Evolutionary conservation across 64 coral and sea anemone genomes (phyloP).

Genomic region (Actinia tenebrosa): DNA sequence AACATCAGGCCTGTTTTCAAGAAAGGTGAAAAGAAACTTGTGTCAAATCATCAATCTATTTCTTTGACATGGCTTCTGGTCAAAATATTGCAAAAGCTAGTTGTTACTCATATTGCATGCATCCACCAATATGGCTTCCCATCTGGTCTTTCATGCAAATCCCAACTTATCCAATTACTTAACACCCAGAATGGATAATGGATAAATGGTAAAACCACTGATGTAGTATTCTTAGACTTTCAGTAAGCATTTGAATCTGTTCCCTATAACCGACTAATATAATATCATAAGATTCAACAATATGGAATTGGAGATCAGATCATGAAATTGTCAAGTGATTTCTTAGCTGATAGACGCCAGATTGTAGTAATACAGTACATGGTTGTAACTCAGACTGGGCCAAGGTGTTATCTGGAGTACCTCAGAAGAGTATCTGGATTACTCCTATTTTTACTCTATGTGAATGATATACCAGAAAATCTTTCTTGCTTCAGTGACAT

Average conservation of each 20-base stretch:
- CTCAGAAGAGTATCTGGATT: background rate
- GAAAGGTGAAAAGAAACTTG: conserved; percentile 24
- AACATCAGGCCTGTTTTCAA: conserved; percentile 32
- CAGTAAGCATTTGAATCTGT: conserved; percentile 10
- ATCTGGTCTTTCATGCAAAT: background rate
- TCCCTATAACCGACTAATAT: background rate
- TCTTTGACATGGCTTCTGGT: conserved; percentile 11
- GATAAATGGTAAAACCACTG: conserved; percentile 12
- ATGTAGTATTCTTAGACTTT: conserved; percentile 7
- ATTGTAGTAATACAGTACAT: background rate
- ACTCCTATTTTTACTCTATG: background rate
- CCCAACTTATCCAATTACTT: background rate
- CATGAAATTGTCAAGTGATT: background rate
- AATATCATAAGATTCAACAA: background rate
- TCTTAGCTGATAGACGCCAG: background rate
- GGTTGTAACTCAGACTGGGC: background rate
- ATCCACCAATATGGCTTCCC: conserved; percentile 32
- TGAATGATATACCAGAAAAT: background rate
- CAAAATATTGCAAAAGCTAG: conserved; percentile 7
- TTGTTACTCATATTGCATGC: conserved; percentile 25
- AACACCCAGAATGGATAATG: background rate
- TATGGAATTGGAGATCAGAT: conserved; percentile 6
- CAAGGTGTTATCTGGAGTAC: background rate
- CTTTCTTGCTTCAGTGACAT: background rate
- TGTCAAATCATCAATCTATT: conserved; percentile 30